phyloP scores from a whole-genome alignment of 2,113 vertebrate genomes.

The Suricata suricatta region DNA sequence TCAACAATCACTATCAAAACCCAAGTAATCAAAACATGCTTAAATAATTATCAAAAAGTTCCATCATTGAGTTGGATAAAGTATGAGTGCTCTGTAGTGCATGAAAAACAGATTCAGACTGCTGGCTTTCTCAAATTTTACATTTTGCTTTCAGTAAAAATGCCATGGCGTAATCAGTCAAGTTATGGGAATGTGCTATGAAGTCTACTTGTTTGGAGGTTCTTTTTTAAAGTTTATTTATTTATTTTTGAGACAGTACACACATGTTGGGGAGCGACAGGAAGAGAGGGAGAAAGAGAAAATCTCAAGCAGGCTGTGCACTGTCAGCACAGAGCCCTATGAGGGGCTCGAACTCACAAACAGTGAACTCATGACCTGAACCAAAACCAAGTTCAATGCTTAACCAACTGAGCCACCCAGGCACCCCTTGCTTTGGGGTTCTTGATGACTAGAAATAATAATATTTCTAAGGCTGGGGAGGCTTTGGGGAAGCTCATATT shows the following conservation, averaged over 20 bases:
- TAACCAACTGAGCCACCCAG: too few relatives aligned
- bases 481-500: not conserved
- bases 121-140: not conserved
- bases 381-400: too few relatives aligned
- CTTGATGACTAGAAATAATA: not conserved
- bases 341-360: too few relatives aligned
- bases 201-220: not conserved
- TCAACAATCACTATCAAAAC: not conserved
- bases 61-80: not conserved
- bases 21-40: not conserved
- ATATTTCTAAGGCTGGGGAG: not conserved
- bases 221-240: too few relatives aligned
- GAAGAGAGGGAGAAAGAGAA: too few relatives aligned
- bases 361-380: too few relatives aligned
- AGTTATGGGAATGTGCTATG: not conserved
- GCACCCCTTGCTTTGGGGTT: not conserved
- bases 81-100: not conserved
- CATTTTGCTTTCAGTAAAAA: not conserved
- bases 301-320: too few relatives aligned
- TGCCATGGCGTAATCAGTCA: not conserved
- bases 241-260: too few relatives aligned
- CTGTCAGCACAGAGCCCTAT: too few relatives aligned
- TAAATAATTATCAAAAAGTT: not conserved
- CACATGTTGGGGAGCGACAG: too few relatives aligned
- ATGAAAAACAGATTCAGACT: not conserved